Evolutionary conservation across 1,140 invertebrate genomes (phyloP).

Genomic region (Drosophila malerkotliana): DNA sequence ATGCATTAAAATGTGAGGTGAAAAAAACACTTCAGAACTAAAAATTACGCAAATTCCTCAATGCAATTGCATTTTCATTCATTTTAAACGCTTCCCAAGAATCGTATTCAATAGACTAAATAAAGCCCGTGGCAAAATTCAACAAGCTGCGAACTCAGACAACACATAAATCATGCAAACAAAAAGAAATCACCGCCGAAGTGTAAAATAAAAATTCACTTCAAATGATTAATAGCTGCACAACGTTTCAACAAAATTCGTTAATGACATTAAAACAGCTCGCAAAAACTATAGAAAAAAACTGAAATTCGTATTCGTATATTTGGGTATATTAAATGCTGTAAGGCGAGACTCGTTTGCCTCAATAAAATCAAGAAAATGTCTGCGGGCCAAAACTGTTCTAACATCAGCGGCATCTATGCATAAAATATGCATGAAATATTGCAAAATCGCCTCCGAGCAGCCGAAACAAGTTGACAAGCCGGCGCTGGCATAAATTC

Average conservation of each 20-base stretch:
- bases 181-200: constrained; percentile 64
- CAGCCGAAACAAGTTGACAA: constrained; percentile 73
- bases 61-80: constrained; percentile 60
- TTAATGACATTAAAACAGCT: constrained; percentile 73
- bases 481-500: constrained; percentile 71
- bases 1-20: not conserved
- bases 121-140: constrained; percentile 22
- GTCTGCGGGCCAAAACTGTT: constrained; percentile 53
- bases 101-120: constrained; percentile 48
- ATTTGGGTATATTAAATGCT: constrained; percentile 29
- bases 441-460: constrained; percentile 47
- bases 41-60: constrained; percentile 6
- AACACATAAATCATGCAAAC: constrained; percentile 70
- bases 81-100: constrained; percentile 58
- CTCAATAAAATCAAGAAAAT: constrained; percentile 71
- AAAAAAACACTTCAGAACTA: constrained; percentile 1
- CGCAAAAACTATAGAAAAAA: constrained; percentile 17
- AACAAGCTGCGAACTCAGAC: constrained; percentile 33
- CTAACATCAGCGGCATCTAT: constrained; percentile 26
- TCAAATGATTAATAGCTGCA: constrained; percentile 74
- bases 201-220: constrained; percentile 58
- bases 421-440: constrained; percentile 53
- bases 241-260: constrained; percentile 65
- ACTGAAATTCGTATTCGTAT: constrained; percentile 1
- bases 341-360: constrained; percentile 60